phyloP scores from a whole-genome alignment of 35 echinoderm and acorn worm genomes.

The Ptychodera flava region DNA sequence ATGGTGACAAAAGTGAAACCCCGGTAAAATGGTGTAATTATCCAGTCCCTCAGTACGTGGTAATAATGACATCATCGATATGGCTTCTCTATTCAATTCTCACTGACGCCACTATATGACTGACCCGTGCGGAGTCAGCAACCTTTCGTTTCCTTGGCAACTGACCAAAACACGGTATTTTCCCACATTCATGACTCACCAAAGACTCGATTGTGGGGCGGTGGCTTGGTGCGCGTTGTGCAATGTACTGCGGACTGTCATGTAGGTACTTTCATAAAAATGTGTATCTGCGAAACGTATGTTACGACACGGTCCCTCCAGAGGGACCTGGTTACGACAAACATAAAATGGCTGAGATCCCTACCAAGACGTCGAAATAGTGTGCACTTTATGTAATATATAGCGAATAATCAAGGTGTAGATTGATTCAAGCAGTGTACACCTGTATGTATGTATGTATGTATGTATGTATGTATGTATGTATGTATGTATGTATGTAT shows the following conservation, averaged over 20 bases:
- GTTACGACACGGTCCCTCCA: background rate
- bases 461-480: constrained; percentile 2
- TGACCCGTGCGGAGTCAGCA: background rate
- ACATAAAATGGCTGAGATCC: no score
- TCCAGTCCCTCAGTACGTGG: background rate
- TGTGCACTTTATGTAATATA: background rate
- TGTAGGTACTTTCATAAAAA: no score
- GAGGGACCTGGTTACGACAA: background rate
- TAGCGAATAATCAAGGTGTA: background rate
- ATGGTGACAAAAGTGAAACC: background rate
- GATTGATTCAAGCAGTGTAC: background rate
- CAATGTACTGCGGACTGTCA: no score
- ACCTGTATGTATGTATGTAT: background rate
- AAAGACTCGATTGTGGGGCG: no score
- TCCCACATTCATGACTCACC: no score
- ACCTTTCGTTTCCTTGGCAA: background rate
- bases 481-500: constrained; percentile 2
- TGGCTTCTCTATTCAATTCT: background rate
- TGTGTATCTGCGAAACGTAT: background rate
- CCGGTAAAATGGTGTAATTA: background rate
- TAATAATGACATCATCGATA: background rate
- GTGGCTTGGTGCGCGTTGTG: no score
- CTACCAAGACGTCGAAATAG: background rate
- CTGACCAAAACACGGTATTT: background rate
- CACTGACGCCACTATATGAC: background rate